These are phyloP conservation scores for Drosophila ogumai DNA, from an alignment of 1,140 invertebrate genomes.

Conservation along the genomic window DNA sequence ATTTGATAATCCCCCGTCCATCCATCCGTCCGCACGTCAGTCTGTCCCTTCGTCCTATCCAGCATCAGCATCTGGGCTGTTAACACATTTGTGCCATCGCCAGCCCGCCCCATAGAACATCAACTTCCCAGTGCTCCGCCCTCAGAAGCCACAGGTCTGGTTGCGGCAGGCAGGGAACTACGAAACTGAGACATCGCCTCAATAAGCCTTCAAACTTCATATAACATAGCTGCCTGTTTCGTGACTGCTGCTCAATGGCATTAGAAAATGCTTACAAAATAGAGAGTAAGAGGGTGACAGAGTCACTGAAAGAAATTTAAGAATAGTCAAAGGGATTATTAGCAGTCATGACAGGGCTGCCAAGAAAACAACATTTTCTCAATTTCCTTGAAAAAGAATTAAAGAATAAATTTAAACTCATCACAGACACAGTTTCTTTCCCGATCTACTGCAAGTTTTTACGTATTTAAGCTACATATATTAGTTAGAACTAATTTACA, in stretches of 20 bases:
- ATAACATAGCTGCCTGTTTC: conserved; percentile 39
- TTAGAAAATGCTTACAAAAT: conserved; percentile 25
- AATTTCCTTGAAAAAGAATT: background rate
- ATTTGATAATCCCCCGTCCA: conserved; percentile 46
- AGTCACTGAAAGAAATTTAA: conserved; percentile 5
- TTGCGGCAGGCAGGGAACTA: conserved; percentile 32
- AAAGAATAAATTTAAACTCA: background rate
- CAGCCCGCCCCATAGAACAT: background rate
- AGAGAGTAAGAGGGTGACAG: conserved; percentile 11
- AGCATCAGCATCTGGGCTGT: conserved; percentile 22
- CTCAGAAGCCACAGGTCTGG: conserved; percentile 36
- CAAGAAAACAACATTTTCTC: background rate
- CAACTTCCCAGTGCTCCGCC: background rate
- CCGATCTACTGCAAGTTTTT: background rate
- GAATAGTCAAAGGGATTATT: background rate
- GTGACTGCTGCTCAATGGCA: conserved; percentile 45
- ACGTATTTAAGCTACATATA: background rate
- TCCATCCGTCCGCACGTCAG: background rate
- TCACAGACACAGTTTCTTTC: background rate
- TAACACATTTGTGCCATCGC: conserved; percentile 23
- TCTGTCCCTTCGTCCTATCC: background rate
- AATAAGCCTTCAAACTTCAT: conserved; percentile 48
- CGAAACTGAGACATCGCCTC: conserved; percentile 50
- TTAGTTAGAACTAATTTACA: background rate
- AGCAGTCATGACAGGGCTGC: background rate